These are phyloP conservation scores for Agriopis aurantiaria DNA, from an alignment of 2,888 invertebrate genomes.

Conservation along the genomic window DNA sequence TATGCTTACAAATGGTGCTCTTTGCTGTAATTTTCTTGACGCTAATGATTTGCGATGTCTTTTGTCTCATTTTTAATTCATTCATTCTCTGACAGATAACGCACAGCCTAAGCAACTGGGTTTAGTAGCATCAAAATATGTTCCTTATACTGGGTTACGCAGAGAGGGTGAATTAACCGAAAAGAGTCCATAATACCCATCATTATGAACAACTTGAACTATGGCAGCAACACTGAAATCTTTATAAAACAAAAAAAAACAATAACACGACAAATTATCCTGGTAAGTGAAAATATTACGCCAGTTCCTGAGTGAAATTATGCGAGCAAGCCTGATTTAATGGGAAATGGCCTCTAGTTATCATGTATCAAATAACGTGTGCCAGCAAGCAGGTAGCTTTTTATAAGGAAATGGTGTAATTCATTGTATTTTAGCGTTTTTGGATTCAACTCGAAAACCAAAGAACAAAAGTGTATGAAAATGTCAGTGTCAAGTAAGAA, in stretches of 20 bases:
- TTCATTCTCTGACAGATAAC: too few species aligned
- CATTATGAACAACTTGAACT: too few species aligned
- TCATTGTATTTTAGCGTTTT: too few species aligned
- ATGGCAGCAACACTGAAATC: conserved; percentile 31
- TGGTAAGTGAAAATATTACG: conserved; percentile 78
- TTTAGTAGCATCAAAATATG: too few species aligned
- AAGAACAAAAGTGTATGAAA: too few species aligned
- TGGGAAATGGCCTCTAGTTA: conserved; percentile 78
- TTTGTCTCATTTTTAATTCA: conserved; percentile 11
- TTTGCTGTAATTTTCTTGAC: conserved; percentile 62
- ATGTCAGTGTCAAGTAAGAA: too few species aligned
- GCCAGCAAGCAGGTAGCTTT: conserved; percentile 62
- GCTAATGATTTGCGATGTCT: conserved; percentile 63
- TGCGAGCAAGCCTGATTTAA: conserved; percentile 75
- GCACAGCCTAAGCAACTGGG: too few species aligned
- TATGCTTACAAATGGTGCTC: conserved; percentile 68
- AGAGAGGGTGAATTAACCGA: too few species aligned
- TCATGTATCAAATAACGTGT: conserved; percentile 77
- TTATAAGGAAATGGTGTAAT: conserved; percentile 31
- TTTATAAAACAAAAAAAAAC: conserved; percentile 64
- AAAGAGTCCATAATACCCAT: too few species aligned
- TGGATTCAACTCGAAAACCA: too few species aligned
- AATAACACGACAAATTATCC: conserved; percentile 53
- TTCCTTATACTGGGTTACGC: too few species aligned
- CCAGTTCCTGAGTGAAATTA: conserved; percentile 78